Conservation (phyloP, 1,140 invertebrate species). For the Acromyrmex charruanus region DNA sequence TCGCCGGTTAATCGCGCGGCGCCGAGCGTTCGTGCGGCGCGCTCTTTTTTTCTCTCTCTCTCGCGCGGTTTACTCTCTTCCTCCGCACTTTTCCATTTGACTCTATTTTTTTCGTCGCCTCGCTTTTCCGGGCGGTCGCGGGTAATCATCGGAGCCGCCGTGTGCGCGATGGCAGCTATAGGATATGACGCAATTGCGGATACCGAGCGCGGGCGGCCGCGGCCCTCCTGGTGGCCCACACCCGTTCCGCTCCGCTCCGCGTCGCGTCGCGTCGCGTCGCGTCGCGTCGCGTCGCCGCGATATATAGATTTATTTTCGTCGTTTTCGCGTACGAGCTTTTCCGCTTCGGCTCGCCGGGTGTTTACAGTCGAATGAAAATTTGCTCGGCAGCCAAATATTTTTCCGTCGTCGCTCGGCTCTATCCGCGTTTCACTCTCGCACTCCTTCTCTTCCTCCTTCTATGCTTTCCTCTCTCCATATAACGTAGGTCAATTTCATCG, state of each 20-base stretch:
- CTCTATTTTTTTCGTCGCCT: conserved; percentile 36
- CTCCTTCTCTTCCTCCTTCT: conserved; percentile 10
- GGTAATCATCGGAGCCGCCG: conserved; percentile 66
- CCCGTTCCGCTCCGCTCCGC: no score
- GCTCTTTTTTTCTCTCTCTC: not conserved
- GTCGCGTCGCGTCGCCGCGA: conserved; percentile 6
- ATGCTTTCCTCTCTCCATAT: not conserved
- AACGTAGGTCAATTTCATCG: conserved; percentile 66
- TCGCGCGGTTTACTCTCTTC: conserved; percentile 32
- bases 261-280: no score
- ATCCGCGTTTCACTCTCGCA: not conserved
- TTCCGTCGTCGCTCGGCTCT: conserved; percentile 63
- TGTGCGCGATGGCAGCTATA: conserved; percentile 54
- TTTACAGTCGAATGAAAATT: conserved; percentile 79
- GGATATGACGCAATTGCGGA: conserved; percentile 75
- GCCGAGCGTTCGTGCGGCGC: not conserved
- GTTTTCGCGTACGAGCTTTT: conserved; percentile 71
- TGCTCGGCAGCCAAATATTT: conserved; percentile 77
- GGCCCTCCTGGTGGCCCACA: no score
- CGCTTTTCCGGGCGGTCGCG: conserved; percentile 20
- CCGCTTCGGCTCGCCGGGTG: conserved; percentile 74
- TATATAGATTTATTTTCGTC: conserved; percentile 75
- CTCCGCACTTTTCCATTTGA: conserved; percentile 51
- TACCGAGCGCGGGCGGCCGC: conserved; percentile 35
- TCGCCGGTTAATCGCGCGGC: no score